Base-by-base conservation (phyloP, 1,140 invertebrate species). In the Drosophila azteca region DNA sequence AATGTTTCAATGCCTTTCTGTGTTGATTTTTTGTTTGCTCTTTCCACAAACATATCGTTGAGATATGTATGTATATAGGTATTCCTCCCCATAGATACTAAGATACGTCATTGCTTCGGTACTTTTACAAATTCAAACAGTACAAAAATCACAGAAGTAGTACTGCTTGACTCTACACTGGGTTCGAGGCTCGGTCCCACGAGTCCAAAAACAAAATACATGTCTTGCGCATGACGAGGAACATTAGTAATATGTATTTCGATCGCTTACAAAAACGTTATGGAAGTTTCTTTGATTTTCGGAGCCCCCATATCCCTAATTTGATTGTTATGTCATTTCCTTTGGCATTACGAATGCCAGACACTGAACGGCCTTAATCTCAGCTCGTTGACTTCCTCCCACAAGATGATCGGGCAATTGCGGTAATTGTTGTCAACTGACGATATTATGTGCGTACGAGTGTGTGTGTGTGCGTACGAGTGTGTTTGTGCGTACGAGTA, bases 381-480 rank as follows among this genome's bases (percentile, higher is more conserved):
- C 72, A 76, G 45, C 72, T 82, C 59, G 61, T 52, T 83, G 81
- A 85, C 84, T 85, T 79, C 83, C 77, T 80, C 74, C 73, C 78
- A 68, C 82, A 87, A 81, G 64, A 71, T 62, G 48, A 63, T 62
- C 44, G 64, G 57, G 63, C 69, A 83, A 84, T 79, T 76, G 50
- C 52, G 63, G 76, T 79, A 87, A 85, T 85, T 85, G 82, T 71
- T 71, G 58, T 60, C 66, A 55, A 49, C 81, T 69, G 60, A 80
- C 66, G 74, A 77, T 69, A 69, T 57, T 59, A 62, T 69, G 74
- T 79, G 80, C 63, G 65, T 74, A 57, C 64, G 35, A 29, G 35
- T 39, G 45, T 22, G 49, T 24, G 24, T 51, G 24, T 55, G n/a
- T 43, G 9, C 24, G 22, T 8, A 45, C n/a, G n/a, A n/a, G n/a